phyloP scores from a whole-genome alignment of 2,113 vertebrate species.

The Corythoichthys intestinalis region DNA sequence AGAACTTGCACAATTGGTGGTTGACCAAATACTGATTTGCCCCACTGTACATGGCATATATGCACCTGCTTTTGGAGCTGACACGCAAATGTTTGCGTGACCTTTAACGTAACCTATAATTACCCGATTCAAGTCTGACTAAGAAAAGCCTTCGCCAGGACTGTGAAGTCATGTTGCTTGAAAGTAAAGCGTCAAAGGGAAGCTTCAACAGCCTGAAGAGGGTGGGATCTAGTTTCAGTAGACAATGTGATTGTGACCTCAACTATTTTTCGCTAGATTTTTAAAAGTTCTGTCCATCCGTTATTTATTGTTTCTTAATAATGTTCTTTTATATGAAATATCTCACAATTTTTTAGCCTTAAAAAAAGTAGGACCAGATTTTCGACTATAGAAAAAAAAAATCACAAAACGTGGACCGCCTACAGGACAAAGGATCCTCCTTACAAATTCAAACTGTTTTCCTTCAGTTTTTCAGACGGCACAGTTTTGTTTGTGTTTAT shows the following conservation, averaged over 20 bases:
- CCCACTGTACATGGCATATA: not conserved
- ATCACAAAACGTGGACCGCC: too few relatives aligned
- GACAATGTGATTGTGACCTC: constrained; percentile 17
- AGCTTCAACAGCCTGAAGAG: constrained; percentile 2
- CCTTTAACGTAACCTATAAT: not conserved
- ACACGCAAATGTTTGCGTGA: not conserved
- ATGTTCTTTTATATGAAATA: too few relatives aligned
- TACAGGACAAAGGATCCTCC: too few relatives aligned
- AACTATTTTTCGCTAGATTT: constrained; percentile 11
- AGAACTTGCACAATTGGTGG: too few relatives aligned
- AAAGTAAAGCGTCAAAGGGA: not conserved
- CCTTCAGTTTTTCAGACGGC: not conserved
- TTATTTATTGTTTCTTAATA: too few relatives aligned
- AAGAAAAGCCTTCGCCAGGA: not conserved
- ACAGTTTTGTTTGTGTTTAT: constrained; percentile 15
- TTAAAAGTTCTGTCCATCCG: too few relatives aligned
- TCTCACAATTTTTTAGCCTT: too few relatives aligned
- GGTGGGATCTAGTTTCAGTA: constrained; percentile 9
- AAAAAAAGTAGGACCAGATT: too few relatives aligned
- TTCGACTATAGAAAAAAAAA: too few relatives aligned
- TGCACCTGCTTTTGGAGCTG: not conserved
- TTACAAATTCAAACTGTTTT: constrained; percentile 12
- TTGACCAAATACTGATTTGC: too few relatives aligned
- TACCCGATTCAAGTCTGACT: not conserved
- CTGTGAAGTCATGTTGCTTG: not conserved